A percentile compares a stretch with the other conserved stretches of the same genome.
These are phyloP conservation scores for Himantopus leucocephalus DNA, from an alignment of 2,113 vertebrate species.

Conservation along the genomic window DNA sequence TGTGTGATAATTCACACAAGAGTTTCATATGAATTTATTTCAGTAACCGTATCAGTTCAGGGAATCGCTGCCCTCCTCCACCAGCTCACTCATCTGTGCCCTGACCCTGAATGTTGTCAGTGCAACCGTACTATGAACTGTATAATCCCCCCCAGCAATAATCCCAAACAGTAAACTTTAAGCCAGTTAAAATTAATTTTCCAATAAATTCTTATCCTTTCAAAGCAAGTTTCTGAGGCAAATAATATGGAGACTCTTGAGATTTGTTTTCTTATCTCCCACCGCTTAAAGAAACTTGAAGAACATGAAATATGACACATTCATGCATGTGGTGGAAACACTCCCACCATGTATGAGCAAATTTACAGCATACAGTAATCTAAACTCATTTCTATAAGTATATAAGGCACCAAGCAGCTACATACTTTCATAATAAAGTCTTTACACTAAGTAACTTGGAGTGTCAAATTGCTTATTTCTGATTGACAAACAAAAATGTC, in stretches of 20 bases:
- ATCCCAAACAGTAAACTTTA: background rate
- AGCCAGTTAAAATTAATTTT: background rate
- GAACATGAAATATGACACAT: background rate
- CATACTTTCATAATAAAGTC: background rate
- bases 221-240: background rate
- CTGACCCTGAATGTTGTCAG: background rate
- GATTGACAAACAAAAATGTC: background rate
- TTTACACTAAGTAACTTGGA: background rate
- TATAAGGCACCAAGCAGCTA: background rate
- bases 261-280: too few species aligned
- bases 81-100: background rate
- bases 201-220: background rate
- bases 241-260: background rate
- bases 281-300: background rate
- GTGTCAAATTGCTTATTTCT: background rate
- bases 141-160: background rate
- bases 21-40: background rate
- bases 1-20: background rate
- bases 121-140: background rate
- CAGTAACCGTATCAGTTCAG: background rate
- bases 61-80: background rate
- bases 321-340: background rate
- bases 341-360: background rate
- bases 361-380: background rate
- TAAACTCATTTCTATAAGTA: background rate